These are phyloP conservation scores for Zeus faber DNA, from an alignment of 2,113 vertebrate genomes.

Conservation along the genomic window DNA sequence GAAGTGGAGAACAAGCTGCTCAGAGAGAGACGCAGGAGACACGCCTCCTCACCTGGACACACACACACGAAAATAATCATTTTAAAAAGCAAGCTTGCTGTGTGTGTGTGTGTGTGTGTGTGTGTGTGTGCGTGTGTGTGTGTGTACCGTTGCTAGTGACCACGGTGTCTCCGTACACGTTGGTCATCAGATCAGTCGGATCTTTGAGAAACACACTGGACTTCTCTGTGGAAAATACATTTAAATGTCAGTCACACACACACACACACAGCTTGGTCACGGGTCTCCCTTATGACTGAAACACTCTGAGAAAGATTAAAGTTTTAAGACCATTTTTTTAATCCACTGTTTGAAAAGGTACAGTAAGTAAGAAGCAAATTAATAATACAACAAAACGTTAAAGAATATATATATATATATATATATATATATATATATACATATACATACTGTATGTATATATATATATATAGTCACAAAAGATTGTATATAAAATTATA, in stretches of 20 bases:
- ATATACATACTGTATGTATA: too few species aligned
- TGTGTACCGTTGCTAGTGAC: constrained; percentile 63
- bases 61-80: neutral
- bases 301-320: too few species aligned
- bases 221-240: constrained; percentile 53
- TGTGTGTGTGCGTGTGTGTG: constrained; percentile 6
- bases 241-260: constrained; percentile 4
- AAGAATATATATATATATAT: too few species aligned
- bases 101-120: neutral
- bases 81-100: constrained; percentile 12
- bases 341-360: too few species aligned
- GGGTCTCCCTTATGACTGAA: neutral
- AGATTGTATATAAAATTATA: too few species aligned
- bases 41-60: constrained; percentile 51
- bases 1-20: constrained; percentile 53
- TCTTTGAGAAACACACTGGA: constrained; percentile 60
- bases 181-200: constrained; percentile 66
- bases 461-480: too few species aligned
- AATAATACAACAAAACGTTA: too few species aligned
- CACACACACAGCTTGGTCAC: neutral
- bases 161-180: constrained; percentile 64
- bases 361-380: too few species aligned
- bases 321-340: too few species aligned
- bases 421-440: too few species aligned
- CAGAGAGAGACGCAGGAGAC: constrained; percentile 63